Evolutionary conservation across 2,113 vertebrate genomes (phyloP).

Genomic region (Malurus melanocephalus): DNA sequence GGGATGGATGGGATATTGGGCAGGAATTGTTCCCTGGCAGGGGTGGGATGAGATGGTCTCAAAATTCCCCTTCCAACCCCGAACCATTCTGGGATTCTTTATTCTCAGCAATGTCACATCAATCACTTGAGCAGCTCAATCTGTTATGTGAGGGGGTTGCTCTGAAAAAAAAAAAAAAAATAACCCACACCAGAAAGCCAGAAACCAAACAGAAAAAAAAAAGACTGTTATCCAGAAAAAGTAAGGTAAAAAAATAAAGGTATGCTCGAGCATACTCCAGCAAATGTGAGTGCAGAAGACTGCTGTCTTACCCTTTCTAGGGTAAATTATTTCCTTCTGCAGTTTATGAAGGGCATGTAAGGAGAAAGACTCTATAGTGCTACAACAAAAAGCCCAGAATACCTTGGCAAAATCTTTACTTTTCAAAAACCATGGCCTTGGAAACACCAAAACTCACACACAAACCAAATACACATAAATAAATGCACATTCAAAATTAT

Average conservation of each 20-base stretch:
- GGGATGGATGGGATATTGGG: accelerated
- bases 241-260: accelerated
- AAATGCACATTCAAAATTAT: background rate
- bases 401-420: background rate
- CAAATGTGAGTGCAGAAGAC: background rate
- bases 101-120: background rate
- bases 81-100: background rate
- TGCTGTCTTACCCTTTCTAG: background rate
- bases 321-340: background rate
- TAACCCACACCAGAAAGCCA: background rate
- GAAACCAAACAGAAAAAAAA: background rate
- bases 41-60: accelerated
- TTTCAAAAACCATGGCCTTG: background rate
- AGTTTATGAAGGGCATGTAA: background rate
- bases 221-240: background rate
- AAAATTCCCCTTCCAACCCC: accelerated
- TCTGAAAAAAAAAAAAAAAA: background rate
- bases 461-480: accelerated
- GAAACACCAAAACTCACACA: background rate
- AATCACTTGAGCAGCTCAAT: background rate
- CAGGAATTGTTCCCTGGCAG: background rate
- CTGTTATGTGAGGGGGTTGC: background rate
- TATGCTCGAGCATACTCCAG: background rate
- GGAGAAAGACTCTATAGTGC: background rate
- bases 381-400: background rate